Percentiles rank a stretch among this genome's conserved stretches.
Conservation (phyloP, 2,888 invertebrate species). For the Boloria selene region DNA sequence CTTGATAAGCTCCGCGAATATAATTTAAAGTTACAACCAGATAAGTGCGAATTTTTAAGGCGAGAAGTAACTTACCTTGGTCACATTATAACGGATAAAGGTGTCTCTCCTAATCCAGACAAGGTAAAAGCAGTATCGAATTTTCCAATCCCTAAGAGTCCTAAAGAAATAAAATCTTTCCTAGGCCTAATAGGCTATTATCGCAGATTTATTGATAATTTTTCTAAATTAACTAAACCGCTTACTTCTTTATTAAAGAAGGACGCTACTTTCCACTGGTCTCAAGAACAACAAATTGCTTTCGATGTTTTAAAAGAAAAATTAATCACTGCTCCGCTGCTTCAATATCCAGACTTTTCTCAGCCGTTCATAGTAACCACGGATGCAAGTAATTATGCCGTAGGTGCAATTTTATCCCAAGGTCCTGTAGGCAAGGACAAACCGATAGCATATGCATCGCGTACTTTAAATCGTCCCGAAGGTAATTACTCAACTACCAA, state of each 20-base stretch:
- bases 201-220: neutral
- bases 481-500: neutral
- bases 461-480: neutral
- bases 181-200: too few relatives aligned
- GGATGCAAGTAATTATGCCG: neutral
- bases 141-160: too few relatives aligned
- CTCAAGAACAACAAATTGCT: neutral
- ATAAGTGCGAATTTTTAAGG: too few relatives aligned
- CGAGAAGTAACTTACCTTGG: too few relatives aligned
- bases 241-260: too few relatives aligned
- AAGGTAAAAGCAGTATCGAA: too few relatives aligned
- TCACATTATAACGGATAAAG: too few relatives aligned
- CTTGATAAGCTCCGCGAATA: conserved; percentile 39
- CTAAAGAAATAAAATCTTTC: too few relatives aligned
- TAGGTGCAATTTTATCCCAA: neutral
- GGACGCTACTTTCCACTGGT: neutral
- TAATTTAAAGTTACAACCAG: neutral
- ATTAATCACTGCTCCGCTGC: neutral
- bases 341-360: neutral
- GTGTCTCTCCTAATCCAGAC: too few relatives aligned
- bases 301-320: neutral
- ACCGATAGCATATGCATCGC: neutral
- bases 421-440: neutral
- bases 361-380: neutral
- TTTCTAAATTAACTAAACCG: neutral